Base-by-base conservation (phyloP, 1,140 invertebrate genomes). In the Agraylea sexmaculata region DNA sequence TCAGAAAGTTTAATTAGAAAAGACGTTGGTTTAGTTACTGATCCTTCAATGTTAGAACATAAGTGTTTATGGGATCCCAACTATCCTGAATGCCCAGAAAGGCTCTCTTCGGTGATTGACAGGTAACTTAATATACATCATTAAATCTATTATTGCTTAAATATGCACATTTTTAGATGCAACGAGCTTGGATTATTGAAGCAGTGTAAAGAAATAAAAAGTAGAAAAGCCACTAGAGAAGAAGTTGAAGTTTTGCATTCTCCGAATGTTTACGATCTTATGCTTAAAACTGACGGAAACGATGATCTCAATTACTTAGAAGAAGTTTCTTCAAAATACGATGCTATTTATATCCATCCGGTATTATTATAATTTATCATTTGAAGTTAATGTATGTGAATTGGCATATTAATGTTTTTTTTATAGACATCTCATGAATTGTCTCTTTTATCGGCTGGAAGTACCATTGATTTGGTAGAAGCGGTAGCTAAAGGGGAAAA, bases 301-400 rank as follows among this genome's bases (percentile, higher is more conserved):
- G 57, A 59, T 11, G 66, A 83, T 54, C 34, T 60, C 19, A 66
- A 70, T 10, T 65, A 74, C 44, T 62, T 88, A 43, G 85, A 88
- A 61, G 63, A 74, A 28, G 37, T 84, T 0, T 78, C 85, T 4
- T 77, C 82, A 0, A 74, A 77, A 53, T 94, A 81, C 59, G 89
- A 95, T 58, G 75, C 83, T 10, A 62, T 94, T 51, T 95, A 83
- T 59, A 73, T 92, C 60, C 82, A 92, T 69, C 77, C 83, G 43
- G 85, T 89, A 68, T n/a, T n/a, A n/a, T n/a, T n/a, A n/a, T n/a
- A 5, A 12, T 31, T 19, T 29, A 28, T 23, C 11, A 13, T 16
- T 1, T 29, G 12, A 17, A 35, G 17, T 32, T 13, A 36, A 32
- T 20, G 23, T 15, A 22, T 39, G 10, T 27, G 17, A 40, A 3